Conservation (phyloP, 2,113 vertebrate genomes). For the Mobula hypostoma region DNA sequence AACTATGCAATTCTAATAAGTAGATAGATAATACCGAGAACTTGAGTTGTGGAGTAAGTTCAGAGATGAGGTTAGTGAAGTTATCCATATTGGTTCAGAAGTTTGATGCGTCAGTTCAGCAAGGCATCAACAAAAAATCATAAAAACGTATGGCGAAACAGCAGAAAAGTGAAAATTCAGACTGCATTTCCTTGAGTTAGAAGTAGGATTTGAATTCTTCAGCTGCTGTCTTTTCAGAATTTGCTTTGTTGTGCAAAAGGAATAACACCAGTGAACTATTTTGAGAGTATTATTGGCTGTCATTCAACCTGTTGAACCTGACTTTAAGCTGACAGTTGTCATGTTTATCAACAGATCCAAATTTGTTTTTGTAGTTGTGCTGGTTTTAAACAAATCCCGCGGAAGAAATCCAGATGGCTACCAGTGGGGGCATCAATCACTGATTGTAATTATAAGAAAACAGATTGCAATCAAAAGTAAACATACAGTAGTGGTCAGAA, state of each 20-base stretch:
- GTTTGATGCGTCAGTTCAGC: no score
- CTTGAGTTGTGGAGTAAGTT: no score
- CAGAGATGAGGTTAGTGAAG: no score
- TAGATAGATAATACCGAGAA: no score
- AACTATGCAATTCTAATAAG: no score
- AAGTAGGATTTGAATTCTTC: neutral
- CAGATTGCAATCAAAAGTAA: conserved; percentile 22
- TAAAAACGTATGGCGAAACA: neutral
- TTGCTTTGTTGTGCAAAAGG: neutral
- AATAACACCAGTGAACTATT: neutral
- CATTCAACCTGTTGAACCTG: conserved; percentile 30
- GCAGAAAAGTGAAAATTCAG: neutral
- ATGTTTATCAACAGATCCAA: neutral
- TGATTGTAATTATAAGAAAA: conserved; percentile 2
- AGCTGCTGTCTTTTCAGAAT: neutral
- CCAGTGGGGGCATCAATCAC: neutral
- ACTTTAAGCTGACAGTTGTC: neutral
- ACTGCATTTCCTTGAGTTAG: neutral
- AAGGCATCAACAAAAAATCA: no score
- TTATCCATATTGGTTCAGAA: no score
- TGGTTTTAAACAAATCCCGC: neutral
- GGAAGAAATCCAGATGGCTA: conserved; percentile 23
- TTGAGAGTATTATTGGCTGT: neutral
- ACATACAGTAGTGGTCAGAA: neutral
- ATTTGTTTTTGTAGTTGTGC: conserved; percentile 15